Conservation (phyloP, 2,888 invertebrate genomes). For the Oligia fasciuncula region DNA sequence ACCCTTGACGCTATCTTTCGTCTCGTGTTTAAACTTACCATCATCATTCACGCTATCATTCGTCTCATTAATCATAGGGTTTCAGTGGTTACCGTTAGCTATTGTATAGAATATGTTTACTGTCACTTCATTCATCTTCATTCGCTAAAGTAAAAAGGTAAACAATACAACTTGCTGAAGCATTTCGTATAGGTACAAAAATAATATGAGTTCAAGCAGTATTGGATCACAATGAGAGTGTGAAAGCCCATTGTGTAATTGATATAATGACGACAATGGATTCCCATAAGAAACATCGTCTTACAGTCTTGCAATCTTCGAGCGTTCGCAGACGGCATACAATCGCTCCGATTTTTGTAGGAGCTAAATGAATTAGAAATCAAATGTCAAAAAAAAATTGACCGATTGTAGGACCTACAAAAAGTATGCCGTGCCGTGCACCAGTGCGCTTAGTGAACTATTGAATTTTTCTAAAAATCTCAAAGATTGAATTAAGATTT, state of each 20-base stretch:
- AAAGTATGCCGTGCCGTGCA: not conserved
- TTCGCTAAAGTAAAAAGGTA: not conserved
- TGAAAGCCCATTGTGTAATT: conserved; percentile 36
- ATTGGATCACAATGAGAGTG: conserved; percentile 25
- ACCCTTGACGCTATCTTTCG: not conserved
- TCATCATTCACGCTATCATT: not conserved
- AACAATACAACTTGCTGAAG: not conserved
- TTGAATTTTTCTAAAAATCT: not conserved
- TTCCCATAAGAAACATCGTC: not conserved
- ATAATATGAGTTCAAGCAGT: not conserved
- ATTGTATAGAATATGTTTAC: not conserved
- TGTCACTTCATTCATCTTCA: conserved; percentile 10
- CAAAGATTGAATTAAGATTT: conserved; percentile 6
- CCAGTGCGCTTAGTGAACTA: not conserved
- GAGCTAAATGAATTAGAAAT: not conserved
- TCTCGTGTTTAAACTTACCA: not conserved
- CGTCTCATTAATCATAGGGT: not conserved
- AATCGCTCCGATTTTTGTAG: not conserved
- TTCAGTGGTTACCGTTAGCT: not conserved
- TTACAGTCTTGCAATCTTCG: not conserved
- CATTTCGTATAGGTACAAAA: not conserved
- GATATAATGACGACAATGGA: conserved; percentile 12
- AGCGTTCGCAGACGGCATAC: not conserved
- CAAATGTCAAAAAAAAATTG: not conserved
- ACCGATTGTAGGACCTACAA: not conserved